Percentiles rank a stretch among this genome's conserved stretches.
phyloP scores from a whole-genome alignment of 2,888 invertebrate genomes.

The Drosophila lacicola region DNA sequence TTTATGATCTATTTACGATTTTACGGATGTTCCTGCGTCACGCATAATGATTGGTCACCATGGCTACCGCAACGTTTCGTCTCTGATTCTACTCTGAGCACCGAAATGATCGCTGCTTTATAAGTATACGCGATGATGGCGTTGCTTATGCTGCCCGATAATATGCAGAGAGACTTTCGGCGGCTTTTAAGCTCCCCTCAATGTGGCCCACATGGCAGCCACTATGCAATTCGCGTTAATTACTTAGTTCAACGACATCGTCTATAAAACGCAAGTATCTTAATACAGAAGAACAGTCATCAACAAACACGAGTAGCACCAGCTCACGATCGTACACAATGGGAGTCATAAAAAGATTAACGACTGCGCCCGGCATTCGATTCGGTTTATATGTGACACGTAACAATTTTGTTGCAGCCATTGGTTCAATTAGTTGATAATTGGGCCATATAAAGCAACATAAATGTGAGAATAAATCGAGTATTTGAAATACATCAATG shows the following conservation, averaged over 20 bases:
- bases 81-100: conserved; percentile 14
- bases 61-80: conserved; percentile 51
- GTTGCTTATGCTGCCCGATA: conserved; percentile 35
- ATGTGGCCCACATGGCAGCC: conserved; percentile 14
- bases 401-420: conserved; percentile 52
- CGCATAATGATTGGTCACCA: conserved; percentile 64
- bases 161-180: conserved; percentile 30
- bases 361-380: conserved; percentile 52
- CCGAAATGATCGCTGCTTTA: conserved; percentile 51
- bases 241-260: conserved; percentile 60
- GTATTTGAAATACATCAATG: neutral
- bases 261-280: conserved; percentile 44
- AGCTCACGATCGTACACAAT: conserved; percentile 49
- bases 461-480: conserved; percentile 1
- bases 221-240: conserved; percentile 47
- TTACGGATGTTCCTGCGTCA: conserved; percentile 76
- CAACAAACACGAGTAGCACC: conserved; percentile 51
- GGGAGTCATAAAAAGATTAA: conserved; percentile 56
- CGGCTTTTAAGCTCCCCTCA: neutral
- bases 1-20: conserved; percentile 85
- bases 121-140: conserved; percentile 46
- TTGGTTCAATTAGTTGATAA: conserved; percentile 50
- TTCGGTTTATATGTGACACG: conserved; percentile 53
- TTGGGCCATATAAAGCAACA: conserved; percentile 16
- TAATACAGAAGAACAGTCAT: conserved; percentile 27